Evolutionary conservation across 2,113 vertebrate species (phyloP).

Genomic region (Chiloscyllium plagiosum): DNA sequence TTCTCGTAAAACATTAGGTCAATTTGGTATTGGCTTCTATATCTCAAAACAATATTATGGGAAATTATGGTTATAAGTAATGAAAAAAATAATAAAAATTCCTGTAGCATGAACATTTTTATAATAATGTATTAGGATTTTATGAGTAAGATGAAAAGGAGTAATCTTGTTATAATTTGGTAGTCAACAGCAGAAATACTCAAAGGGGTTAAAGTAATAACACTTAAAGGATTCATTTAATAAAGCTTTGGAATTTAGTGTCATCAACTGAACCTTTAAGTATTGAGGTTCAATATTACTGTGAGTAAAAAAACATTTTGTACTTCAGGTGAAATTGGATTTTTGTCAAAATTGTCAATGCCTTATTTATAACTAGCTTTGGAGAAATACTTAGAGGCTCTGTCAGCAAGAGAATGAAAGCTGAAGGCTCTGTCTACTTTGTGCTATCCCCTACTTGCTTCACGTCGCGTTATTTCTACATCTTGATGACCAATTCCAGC

Average conservation of each 20-base stretch:
- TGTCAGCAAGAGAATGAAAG: not conserved
- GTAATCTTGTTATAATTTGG: constrained; percentile 37
- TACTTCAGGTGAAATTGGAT: constrained; percentile 36
- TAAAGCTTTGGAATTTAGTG: constrained; percentile 37
- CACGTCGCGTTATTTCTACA: not conserved
- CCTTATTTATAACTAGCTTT: constrained; percentile 31
- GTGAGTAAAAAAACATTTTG: constrained; percentile 20
- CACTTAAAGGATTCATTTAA: constrained; percentile 37
- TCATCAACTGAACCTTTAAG: constrained; percentile 28
- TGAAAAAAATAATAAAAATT: constrained; percentile 30
- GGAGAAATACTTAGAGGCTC: not conserved
- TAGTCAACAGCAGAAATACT: constrained; percentile 36
- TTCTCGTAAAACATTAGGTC: constrained; percentile 19
- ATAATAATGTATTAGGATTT: constrained; percentile 35
- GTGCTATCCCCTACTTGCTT: not conserved
- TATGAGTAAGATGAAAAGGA: constrained; percentile 33
- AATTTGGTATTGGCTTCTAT: constrained; percentile 31
- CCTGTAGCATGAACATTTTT: constrained; percentile 30
- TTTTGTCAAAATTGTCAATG: constrained; percentile 37
- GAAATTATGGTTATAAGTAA: constrained; percentile 37
- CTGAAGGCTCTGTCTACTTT: not conserved
- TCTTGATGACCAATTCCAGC: not conserved
- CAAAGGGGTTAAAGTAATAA: constrained; percentile 35
- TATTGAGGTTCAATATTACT: constrained; percentile 33
- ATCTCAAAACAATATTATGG: constrained; percentile 31